Evolutionary conservation across 1,140 invertebrate genomes (phyloP), one percentile per base, ranked within the genome.

Genomic region (Brachionus angularis): DNA sequence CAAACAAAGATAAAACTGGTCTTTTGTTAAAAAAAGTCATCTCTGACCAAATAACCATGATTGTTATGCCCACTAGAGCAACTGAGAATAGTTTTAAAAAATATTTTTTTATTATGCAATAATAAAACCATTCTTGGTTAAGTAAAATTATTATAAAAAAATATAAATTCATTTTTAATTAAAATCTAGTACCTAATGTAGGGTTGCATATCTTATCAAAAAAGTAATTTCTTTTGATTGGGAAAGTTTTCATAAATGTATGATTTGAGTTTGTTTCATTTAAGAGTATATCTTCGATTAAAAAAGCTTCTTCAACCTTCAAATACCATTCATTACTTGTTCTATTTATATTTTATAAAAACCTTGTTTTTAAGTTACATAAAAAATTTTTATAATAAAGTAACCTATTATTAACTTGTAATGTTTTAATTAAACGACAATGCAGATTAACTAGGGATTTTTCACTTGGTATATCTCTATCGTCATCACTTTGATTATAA

Each of bases 1-100:
- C 96, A 84, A 98, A 97, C 52, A 98, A 84, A 0, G 94, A 97
- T 4, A 99, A 83, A 18, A 93, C 89, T 1, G 95, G 95, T 34
- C 77, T 72, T 77, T 89, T 88, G 75, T 89, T 90, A 82, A 98
- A 98, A 80, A 99, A 98, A 0, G 95, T 95, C 55, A 96, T 87
- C 84, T 99, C 96, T 5, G 93, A 97, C 95, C 96, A 98, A 12
- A 99, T 89, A 44, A 98, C 91, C 77, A 89, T 86, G 23, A 89
- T 81, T 0, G 93, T 96, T 77, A 98, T 84, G 29, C 88, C 82
- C 2, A 86, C 87, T 4, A 91, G 86, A 1, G 88, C 75, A 49
- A 94, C 79, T 7, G 90, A 89, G 50, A 89, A 76, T 0, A 85
- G 76, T 76, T 89, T 88, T 72, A 89, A 84, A 25, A 89, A 85